A percentile compares a stretch with the other conserved stretches of the same genome.
Conservation (phyloP, 2,888 invertebrate species). For the Volucella bombylans region DNA sequence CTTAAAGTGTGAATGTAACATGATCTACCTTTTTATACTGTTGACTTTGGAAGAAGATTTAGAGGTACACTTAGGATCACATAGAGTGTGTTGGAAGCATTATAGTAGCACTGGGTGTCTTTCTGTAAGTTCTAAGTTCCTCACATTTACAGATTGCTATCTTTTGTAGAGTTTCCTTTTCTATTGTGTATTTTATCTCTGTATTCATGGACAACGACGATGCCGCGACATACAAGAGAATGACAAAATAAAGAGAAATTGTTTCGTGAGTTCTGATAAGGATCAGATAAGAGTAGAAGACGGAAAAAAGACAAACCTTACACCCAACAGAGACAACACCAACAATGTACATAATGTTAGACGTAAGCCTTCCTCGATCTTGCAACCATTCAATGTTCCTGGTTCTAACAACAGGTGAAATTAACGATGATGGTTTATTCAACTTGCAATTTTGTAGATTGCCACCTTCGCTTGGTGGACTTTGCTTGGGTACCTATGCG, state of each 20-base stretch:
- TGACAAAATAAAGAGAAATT: conserved; percentile 66
- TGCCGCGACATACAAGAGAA: conserved; percentile 15
- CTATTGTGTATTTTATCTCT: conserved; percentile 59
- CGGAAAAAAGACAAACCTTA: conserved; percentile 46
- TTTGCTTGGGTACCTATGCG: not conserved
- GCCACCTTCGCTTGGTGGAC: conserved; percentile 44
- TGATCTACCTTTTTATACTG: conserved; percentile 68
- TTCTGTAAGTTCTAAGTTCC: conserved; percentile 52
- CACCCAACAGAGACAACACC: conserved; percentile 64
- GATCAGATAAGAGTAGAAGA: conserved; percentile 65
- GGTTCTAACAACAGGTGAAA: conserved; percentile 55
- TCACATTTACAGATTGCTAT: conserved; percentile 58
- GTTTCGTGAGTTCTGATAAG: conserved; percentile 71
- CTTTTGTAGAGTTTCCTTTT: conserved; percentile 58
- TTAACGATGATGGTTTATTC: conserved; percentile 72
- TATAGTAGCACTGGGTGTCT: conserved; percentile 29
- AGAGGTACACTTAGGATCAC: conserved; percentile 64
- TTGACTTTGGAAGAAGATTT: conserved; percentile 58
- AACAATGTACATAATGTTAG: conserved; percentile 58
- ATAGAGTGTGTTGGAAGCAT: conserved; percentile 24
- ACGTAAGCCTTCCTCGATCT: conserved; percentile 43
- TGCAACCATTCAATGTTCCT: conserved; percentile 35
- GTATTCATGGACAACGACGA: conserved; percentile 6
- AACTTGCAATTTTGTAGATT: conserved; percentile 68
- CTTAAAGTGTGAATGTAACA: conserved; percentile 70